A percentile compares a stretch with the other conserved stretches of the same genome.
Evolutionary conservation across 2,888 invertebrate species (phyloP).

Genomic region (Drosophila histrio): DNA sequence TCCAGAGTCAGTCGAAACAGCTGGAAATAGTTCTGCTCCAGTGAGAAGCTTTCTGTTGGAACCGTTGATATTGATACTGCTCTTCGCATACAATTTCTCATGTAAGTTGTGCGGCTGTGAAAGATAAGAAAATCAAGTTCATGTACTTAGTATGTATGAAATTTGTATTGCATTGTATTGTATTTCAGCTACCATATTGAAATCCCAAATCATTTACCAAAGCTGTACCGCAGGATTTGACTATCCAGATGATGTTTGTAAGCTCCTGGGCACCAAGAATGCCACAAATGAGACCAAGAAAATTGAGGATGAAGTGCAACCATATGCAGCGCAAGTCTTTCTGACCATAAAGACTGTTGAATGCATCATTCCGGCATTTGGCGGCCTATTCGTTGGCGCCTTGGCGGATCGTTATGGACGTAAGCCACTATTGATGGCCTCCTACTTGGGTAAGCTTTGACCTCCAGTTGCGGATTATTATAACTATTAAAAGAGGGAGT

Average conservation of each 20-base stretch:
- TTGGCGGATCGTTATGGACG: conserved; percentile 92
- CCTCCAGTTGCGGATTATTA: background rate
- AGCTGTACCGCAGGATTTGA: conserved; percentile 87
- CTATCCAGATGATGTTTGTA: conserved; percentile 86
- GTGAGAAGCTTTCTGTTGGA: conserved; percentile 68
- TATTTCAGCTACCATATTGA: conserved; percentile 84
- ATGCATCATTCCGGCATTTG: conserved; percentile 87
- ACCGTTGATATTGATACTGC: conserved; percentile 75
- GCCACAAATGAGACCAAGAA: conserved; percentile 84
- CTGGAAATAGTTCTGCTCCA: background rate
- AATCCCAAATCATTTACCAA: conserved; percentile 88
- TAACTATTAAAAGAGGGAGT: too few relatives aligned
- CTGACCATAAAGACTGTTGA: conserved; percentile 87
- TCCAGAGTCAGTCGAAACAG: background rate
- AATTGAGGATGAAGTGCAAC: conserved; percentile 87
- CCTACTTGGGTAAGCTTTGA: conserved; percentile 85
- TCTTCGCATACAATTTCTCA: conserved; percentile 82
- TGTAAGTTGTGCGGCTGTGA: conserved; percentile 50
- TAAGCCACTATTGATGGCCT: conserved; percentile 88
- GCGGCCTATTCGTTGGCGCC: conserved; percentile 89
- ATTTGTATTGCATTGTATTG: background rate
- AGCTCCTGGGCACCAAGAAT: conserved; percentile 82
- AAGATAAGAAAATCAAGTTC: background rate
- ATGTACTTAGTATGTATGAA: background rate
- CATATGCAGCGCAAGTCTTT: conserved; percentile 86